Evolutionary conservation across 1,140 invertebrate genomes (phyloP).

Genomic region (Magallana gigas): DNA sequence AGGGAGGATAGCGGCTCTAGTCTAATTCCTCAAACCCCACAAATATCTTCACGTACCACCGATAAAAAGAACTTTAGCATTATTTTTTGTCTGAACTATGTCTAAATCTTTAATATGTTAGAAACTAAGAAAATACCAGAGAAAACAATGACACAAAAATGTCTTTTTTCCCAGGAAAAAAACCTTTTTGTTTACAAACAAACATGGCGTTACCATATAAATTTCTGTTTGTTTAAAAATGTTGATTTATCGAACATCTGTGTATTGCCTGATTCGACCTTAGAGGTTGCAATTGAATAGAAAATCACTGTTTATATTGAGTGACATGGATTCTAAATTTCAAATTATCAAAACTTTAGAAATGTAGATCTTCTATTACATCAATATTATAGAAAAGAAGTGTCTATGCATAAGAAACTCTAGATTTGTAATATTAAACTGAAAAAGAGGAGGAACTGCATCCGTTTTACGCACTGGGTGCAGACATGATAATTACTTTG

Average conservation of each 20-base stretch:
- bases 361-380: too few relatives aligned
- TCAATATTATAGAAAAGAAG: too few relatives aligned
- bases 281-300: not conserved
- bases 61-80: not conserved
- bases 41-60: not conserved
- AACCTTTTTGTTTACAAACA: too few relatives aligned
- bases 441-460: not conserved
- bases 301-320: not conserved
- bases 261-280: not conserved
- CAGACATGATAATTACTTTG: conserved; percentile 6
- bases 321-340: not conserved
- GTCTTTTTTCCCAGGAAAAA: not conserved
- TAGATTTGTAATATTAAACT: too few relatives aligned
- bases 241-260: not conserved
- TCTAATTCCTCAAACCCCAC: not conserved
- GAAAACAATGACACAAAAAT: not conserved
- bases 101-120: not conserved
- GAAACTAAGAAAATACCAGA: not conserved
- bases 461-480: not conserved
- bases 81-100: not conserved
- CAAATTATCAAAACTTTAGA: too few relatives aligned
- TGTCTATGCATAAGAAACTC: too few relatives aligned
- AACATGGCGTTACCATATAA: conserved; percentile 12
- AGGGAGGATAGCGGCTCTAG: not conserved
- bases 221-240: conserved; percentile 1